Base-by-base conservation (phyloP, 2,888 invertebrate species). In the Deladenus siricidicola region DNA sequence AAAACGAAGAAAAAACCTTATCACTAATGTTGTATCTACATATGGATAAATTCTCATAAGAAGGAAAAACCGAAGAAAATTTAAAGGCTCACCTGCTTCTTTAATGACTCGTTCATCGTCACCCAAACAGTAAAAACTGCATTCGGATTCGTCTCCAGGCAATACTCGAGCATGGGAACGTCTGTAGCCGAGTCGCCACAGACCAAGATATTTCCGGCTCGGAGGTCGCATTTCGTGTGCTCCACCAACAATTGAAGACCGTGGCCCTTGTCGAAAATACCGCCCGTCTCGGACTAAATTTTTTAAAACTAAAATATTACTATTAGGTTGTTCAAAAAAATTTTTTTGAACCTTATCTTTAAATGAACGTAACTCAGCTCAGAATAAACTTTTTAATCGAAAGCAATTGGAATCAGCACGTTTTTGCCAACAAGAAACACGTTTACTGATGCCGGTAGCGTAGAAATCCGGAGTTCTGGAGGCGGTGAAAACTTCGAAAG, bases 51-150 rank as follows among this genome's bases (percentile, higher is more conserved):
- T n/a, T n/a, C n/a, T n/a, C n/a, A n/a, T n/a, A n/a, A n/a, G n/a
- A n/a, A n/a, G n/a, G n/a, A n/a, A n/a, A n/a, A n/a, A n/a, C n/a
- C n/a, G n/a, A n/a, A n/a, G n/a, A n/a, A n/a, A n/a, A n/a, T n/a
- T n/a, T n/a, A n/a, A n/a, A n/a, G n/a, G n/a, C n/a, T n/a, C 21
- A 61, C 60, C 45, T 55, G 34, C 8, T 55, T 28, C 26, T 50
- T 26, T 24, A 76, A 60, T 1, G 34, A 50, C 49, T 67, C 60
- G 48, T 70, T 70, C 2, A 56, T 67, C 4, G 76, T 76, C 19
- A 78, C 76, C 75, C 77, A 78, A 19, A 78, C 76, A 4, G 78
- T 78, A 61, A 67, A 78, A 0, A 75, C 73, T 28, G 70, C 73
- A 42, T 65, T 54, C 1, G 65, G 54, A 62, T 78, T 75, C 34